These are phyloP conservation scores for Lindbergichthys nudifrons DNA, from an alignment of 2,797 vertebrate species.

Conservation along the genomic window DNA sequence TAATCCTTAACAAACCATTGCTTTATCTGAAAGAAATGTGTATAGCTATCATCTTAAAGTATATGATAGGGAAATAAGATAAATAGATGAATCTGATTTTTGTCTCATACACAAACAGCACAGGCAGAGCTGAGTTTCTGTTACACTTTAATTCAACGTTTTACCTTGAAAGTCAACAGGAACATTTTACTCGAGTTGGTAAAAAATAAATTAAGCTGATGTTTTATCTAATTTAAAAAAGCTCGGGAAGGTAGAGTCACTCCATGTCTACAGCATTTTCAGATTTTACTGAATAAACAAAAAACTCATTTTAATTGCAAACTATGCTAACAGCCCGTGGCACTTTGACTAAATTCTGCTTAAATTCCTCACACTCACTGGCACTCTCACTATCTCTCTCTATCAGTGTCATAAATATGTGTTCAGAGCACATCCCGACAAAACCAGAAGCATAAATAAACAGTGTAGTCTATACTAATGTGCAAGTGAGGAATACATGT, in stretches of 20 bases:
- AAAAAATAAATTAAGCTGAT: neutral
- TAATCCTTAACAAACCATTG: constrained; percentile 3
- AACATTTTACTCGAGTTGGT: neutral
- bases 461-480: constrained; percentile 12
- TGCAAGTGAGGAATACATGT: constrained; percentile 51
- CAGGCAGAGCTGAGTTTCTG: neutral
- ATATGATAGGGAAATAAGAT: neutral
- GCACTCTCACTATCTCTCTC: constrained; percentile 13
- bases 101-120: neutral
- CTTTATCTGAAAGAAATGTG: neutral
- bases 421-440: constrained; percentile 33
- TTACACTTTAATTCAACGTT: neutral
- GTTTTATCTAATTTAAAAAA: neutral
- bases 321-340: constrained; percentile 45
- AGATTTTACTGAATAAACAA: constrained; percentile 46
- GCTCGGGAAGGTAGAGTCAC: neutral
- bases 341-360: constrained; percentile 35
- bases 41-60: neutral
- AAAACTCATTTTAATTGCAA: constrained; percentile 59
- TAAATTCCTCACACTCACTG: constrained; percentile 37
- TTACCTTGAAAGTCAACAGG: neutral
- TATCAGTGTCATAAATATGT: constrained; percentile 29
- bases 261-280: constrained; percentile 26
- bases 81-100: neutral
- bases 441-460: constrained; percentile 43